Evolutionary conservation across 2,113 vertebrate genomes (phyloP), one percentile per base, ranked within the genome.

Genomic region (Hyla sarda): DNA sequence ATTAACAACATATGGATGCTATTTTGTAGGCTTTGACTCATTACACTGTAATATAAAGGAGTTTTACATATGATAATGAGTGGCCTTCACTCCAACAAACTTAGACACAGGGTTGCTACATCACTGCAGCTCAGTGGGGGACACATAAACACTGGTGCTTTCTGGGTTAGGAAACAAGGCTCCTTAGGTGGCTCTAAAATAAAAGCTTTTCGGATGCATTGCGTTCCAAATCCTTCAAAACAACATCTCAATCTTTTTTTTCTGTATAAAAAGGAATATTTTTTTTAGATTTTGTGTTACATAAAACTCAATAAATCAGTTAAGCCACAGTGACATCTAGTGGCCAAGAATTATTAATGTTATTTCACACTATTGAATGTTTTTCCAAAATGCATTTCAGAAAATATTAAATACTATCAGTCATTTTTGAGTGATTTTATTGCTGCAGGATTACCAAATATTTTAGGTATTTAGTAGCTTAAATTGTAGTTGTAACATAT

Each of bases 291-390:
- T 77, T 32, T 54, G 17, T 32, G 74, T 52, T 77, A 50, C 28
- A 12, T 77, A 52, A 77, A 72, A 32, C 32, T 19, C 32, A 9
- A 32, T 48, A 2, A 11, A 32, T 32, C 11, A 48, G 14, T 32
- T 48, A 45, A 30, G 48, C 58, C 5, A 82, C 60, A 67, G 79
- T 82, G 32, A 12, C 69, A 34, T 85, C 84, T 78, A 79, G 48
- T 85, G 65, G 79, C n/a, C 2, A 71, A 71, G 41, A 41, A 23
- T 9, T 71, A 11, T 60, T 8, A 13, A 32, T 34, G 30, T 1
- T 4, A 32, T 10, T 10, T 37, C 19, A 41, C 19, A 21, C 56
- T 28, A 62, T 62, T 25, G 10, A n/a, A n/a, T 62, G 2, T 28
- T 28, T n/a, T 62, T 62, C 8, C 58, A 25, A 16, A 1, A 32